Conservation (phyloP, 2,888 invertebrate genomes). For the Machimus atricapillus region DNA sequence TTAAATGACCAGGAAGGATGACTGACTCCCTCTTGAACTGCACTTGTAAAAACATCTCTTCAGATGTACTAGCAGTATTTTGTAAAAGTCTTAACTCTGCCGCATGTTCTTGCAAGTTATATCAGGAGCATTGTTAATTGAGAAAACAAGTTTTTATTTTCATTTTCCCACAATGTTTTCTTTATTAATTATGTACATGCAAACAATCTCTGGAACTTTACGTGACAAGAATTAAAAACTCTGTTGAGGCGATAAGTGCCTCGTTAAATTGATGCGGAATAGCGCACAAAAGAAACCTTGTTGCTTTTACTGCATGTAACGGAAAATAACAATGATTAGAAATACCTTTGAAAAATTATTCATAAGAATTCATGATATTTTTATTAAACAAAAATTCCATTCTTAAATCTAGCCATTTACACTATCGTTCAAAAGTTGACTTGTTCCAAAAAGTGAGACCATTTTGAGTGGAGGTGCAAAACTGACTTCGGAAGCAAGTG, state of each 20-base stretch:
- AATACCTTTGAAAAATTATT: neutral
- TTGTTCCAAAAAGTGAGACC: too few relatives aligned
- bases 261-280: neutral
- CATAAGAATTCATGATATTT: neutral
- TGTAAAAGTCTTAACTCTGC: neutral
- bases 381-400: neutral
- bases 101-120: neutral
- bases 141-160: neutral
- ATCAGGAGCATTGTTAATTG: neutral
- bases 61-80: neutral
- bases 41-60: neutral
- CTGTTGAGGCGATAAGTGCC: neutral
- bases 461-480: too few relatives aligned
- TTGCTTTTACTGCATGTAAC: neutral
- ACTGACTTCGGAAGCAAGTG: too few relatives aligned
- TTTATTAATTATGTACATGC: neutral
- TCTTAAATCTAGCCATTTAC: neutral
- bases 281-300: neutral
- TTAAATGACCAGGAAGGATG: neutral
- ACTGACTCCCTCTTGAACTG: neutral
- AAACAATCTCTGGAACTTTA: neutral
- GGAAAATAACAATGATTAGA: neutral
- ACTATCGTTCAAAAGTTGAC: neutral
- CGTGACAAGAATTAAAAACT: neutral
- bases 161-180: neutral